These are phyloP conservation scores for Clitarchus hookeri DNA, from an alignment of 2,888 invertebrate species.

Conservation along the genomic window DNA sequence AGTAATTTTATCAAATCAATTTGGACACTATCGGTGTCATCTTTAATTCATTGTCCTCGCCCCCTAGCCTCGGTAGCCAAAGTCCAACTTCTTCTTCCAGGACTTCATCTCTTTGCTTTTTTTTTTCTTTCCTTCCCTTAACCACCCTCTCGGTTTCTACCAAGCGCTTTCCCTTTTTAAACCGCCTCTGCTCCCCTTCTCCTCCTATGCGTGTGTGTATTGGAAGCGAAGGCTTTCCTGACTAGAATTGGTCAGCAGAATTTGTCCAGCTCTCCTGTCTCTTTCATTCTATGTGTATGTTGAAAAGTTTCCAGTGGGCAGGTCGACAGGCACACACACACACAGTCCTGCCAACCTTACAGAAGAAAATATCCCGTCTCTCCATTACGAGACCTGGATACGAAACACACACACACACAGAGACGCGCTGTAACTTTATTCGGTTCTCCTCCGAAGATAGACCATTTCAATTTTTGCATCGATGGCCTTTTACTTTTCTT, in stretches of 20 bases:
- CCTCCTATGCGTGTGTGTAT: constrained; percentile 24
- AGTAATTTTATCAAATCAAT: constrained; percentile 42
- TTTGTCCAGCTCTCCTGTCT: constrained; percentile 21
- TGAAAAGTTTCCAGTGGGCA: constrained; percentile 24
- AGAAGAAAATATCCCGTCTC: constrained; percentile 14
- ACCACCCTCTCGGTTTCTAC: neutral
- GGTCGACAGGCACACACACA: neutral
- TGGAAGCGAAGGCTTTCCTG: constrained; percentile 33
- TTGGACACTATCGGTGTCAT: constrained; percentile 37
- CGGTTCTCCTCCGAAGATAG: neutral
- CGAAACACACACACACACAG: neutral
- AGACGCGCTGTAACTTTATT: neutral
- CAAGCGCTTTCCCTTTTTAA: constrained; percentile 10
- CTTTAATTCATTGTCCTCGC: constrained; percentile 40
- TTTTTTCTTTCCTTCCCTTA: constrained; percentile 30
- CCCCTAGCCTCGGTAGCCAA: neutral
- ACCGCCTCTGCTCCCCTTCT: neutral
- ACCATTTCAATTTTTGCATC: too few species aligned
- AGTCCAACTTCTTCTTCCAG: neutral
- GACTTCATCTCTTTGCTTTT: constrained; percentile 23
- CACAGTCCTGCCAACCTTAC: neutral
- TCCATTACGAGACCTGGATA: neutral
- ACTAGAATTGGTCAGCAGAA: constrained; percentile 38
- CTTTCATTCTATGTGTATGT: constrained; percentile 17
- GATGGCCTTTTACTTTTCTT: too few species aligned